phyloP scores from a whole-genome alignment of 2,888 invertebrate species.

The Augiades crinisus region DNA sequence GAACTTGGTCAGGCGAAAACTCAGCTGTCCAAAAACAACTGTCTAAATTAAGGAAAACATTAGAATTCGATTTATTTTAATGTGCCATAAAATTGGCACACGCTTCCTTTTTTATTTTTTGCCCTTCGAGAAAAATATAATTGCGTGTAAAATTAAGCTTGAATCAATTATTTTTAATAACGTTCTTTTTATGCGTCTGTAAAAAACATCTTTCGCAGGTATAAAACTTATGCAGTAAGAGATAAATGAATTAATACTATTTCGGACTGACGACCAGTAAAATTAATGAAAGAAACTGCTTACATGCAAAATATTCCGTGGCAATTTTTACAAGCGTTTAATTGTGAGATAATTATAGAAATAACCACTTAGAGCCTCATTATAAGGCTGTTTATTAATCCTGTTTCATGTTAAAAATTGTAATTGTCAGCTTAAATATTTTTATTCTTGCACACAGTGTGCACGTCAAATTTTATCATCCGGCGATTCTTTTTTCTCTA shows the following conservation, averaged over 20 bases:
- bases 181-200: background rate
- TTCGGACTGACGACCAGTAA: background rate
- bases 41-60: conserved; percentile 49
- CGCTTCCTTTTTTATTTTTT: conserved; percentile 16
- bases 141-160: conserved; percentile 1
- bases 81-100: conserved; percentile 25
- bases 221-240: background rate
- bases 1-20: conserved; percentile 63
- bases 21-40: conserved; percentile 62
- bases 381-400: conserved; percentile 1
- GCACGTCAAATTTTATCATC: too few species aligned
- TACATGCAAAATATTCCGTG: conserved; percentile 3
- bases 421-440: background rate
- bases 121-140: conserved; percentile 4
- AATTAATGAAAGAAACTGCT: background rate
- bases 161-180: conserved; percentile 10
- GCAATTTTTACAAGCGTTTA: conserved; percentile 1
- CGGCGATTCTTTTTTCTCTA: too few species aligned
- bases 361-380: conserved; percentile 2
- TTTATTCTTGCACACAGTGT: too few species aligned
- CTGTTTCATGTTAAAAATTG: conserved; percentile 1
- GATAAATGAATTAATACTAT: background rate
- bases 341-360: conserved; percentile 9
- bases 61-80: conserved; percentile 33
- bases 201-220: background rate